Evolutionary conservation across 2,797 vertebrate genomes (phyloP), one percentile per base, ranked within the genome.

Genomic region (Sphenodon punctatus): DNA sequence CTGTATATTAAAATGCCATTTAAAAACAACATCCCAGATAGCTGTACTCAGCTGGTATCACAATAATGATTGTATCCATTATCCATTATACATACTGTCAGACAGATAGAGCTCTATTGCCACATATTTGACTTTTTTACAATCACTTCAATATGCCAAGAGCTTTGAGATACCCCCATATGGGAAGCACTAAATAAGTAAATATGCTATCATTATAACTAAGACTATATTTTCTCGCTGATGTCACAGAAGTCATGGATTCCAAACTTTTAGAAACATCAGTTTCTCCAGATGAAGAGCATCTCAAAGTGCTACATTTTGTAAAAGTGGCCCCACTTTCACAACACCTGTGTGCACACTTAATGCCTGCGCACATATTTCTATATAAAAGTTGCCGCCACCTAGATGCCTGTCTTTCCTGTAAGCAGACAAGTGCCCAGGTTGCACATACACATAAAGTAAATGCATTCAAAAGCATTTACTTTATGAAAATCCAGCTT

Each of bases 91-190:
- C 8, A 34, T 27, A 7, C 43, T 71, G 36, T n/a, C 67, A 9
- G 41, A 67, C 39, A 9, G 22, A 39, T 23, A n/a, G 22, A 27
- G n/a, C 34, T 65, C 51, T 9, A 48, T 4, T 32, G 30, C 42
- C 30, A 23, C 27, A 32, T 27, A 34, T 13, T 51, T 6, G 17
- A n/a, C 34, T 20, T 11, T 32, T 38, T 67, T 5, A 7, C 43
- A 36, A 4, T 14, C 81, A 13, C 17, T 43, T 13, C 8, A 5
- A 6, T 1, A 7, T 7, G 43, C 56, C 2, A 0, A 32, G 75
- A 41, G 34, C 20, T 32, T 16, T 56, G 17, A 17, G 30, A 30
- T 34, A 32, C 56, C 34, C 32, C 56, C 32, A 17, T 17, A 56
- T 34, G 10, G 17, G 56, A 22, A 30, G 53, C 30, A 34, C 20